A percentile compares a stretch with the other conserved stretches of the same genome.
Conservation (phyloP, 2,797 vertebrate species). For the Pseudochaenichthys georgianus region DNA sequence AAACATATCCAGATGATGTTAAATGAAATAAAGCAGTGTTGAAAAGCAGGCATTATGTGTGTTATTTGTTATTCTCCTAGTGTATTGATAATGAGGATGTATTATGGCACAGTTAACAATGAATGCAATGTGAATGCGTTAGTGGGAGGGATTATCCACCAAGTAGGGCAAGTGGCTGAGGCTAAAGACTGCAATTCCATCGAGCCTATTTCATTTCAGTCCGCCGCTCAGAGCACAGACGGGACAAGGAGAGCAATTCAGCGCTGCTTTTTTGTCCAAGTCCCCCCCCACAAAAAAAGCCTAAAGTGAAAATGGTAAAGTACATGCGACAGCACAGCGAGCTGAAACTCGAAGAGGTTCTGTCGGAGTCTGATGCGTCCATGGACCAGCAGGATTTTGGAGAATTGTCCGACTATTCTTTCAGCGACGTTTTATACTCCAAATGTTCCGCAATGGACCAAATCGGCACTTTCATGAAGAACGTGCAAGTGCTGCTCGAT, state of each 20-base stretch:
- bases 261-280: conserved; percentile 54
- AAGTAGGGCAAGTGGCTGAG: conserved; percentile 87
- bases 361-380: conserved; percentile 81
- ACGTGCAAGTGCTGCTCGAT: conserved; percentile 94
- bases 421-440: conserved; percentile 89
- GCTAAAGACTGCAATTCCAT: conserved; percentile 86
- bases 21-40: conserved; percentile 18
- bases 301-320: conserved; percentile 85
- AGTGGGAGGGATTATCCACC: conserved; percentile 87
- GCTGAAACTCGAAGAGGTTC: conserved; percentile 81
- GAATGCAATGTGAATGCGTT: conserved; percentile 84
- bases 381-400: conserved; percentile 82
- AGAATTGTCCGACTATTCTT: conserved; percentile 88
- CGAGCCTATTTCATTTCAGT: conserved; percentile 87
- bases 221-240: conserved; percentile 79
- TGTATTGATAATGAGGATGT: conserved; percentile 78
- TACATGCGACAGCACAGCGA: conserved; percentile 89
- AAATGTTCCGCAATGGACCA: conserved; percentile 89
- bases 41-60: conserved; percentile 18
- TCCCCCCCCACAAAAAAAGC: conserved; percentile 15
- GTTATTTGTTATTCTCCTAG: conserved; percentile 55
- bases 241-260: conserved; percentile 63
- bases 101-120: conserved; percentile 80
- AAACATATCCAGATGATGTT: conserved; percentile 12
- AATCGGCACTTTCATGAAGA: conserved; percentile 93